These are phyloP conservation scores for Sebastes diploproa DNA, from an alignment of 2,797 vertebrate genomes.

Conservation along the genomic window DNA sequence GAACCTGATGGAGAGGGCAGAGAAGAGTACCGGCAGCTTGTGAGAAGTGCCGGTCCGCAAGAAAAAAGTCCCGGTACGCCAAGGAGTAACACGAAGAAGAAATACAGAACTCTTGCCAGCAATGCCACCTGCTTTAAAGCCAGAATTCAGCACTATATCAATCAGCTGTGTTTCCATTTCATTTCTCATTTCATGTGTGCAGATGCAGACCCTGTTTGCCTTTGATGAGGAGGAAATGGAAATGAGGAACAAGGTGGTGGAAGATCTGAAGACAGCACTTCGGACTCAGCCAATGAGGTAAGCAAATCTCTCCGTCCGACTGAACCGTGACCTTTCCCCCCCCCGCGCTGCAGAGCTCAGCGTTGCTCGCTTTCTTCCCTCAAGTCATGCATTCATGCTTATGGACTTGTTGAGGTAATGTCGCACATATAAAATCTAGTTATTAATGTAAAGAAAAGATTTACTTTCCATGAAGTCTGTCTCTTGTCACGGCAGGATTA, in stretches of 20 bases:
- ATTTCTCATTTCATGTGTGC: conserved; percentile 19
- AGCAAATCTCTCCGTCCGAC: not conserved
- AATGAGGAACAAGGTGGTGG: conserved; percentile 96
- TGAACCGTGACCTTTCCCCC: not conserved
- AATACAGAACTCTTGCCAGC: not conserved
- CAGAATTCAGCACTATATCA: not conserved
- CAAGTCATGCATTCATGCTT: not conserved
- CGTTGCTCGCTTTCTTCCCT: not conserved
- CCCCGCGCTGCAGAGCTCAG: not conserved
- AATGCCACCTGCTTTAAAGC: not conserved
- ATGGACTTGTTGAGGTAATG: conserved; percentile 1
- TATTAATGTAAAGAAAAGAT: conserved; percentile 7
- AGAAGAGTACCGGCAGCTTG: fast-evolving
- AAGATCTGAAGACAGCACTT: conserved; percentile 97
- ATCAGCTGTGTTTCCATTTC: not conserved
- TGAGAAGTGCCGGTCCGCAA: too few relatives aligned
- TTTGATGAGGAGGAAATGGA: conserved; percentile 97
- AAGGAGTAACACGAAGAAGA: not conserved
- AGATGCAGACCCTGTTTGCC: conserved; percentile 97
- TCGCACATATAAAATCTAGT: conserved; percentile 3
- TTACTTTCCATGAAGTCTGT: not conserved
- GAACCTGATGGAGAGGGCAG: too few relatives aligned
- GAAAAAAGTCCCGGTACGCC: too few relatives aligned
- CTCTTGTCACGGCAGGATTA: conserved; percentile 9
- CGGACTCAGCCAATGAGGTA: conserved; percentile 99